Percentiles rank a stretch among this genome's conserved stretches.
phyloP scores from a whole-genome alignment of 2,113 vertebrate genomes.

The Piliocolobus tephrosceles region DNA sequence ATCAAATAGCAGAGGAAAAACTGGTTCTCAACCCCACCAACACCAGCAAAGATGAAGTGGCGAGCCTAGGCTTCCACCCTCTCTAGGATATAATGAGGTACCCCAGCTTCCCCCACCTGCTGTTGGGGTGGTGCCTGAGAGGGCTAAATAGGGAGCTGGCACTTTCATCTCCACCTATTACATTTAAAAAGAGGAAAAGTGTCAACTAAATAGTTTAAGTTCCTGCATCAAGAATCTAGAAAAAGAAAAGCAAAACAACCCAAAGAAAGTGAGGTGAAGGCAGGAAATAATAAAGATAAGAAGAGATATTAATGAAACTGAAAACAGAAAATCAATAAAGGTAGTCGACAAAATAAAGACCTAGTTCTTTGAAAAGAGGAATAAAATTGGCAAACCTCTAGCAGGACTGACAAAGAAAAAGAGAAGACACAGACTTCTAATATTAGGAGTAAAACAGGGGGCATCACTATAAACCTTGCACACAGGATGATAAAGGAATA shows the following conservation, averaged over 20 bases:
- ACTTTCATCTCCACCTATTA: background rate
- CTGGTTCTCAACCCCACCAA: background rate
- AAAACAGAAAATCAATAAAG: background rate
- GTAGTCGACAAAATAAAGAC: background rate
- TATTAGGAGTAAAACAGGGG: background rate
- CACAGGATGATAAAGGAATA: background rate
- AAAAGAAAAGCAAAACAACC: background rate
- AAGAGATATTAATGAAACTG: background rate
- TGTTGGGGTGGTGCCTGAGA: background rate
- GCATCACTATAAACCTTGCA: no score
- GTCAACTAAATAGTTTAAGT: background rate
- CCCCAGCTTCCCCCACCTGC: no score
- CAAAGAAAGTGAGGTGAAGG: background rate
- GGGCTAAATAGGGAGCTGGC: background rate
- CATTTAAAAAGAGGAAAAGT: background rate
- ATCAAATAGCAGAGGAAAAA: background rate
- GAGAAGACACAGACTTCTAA: background rate
- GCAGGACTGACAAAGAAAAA: background rate
- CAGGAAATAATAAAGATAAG: background rate
- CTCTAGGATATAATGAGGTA: background rate
- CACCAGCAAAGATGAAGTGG: background rate
- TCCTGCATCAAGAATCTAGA: background rate
- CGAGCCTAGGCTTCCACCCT: background rate
- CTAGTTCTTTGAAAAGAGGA: background rate
- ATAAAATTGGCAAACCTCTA: background rate